Evolutionary conservation across 1,140 invertebrate species (phyloP).

Genomic region (Zaprionus africanus): DNA sequence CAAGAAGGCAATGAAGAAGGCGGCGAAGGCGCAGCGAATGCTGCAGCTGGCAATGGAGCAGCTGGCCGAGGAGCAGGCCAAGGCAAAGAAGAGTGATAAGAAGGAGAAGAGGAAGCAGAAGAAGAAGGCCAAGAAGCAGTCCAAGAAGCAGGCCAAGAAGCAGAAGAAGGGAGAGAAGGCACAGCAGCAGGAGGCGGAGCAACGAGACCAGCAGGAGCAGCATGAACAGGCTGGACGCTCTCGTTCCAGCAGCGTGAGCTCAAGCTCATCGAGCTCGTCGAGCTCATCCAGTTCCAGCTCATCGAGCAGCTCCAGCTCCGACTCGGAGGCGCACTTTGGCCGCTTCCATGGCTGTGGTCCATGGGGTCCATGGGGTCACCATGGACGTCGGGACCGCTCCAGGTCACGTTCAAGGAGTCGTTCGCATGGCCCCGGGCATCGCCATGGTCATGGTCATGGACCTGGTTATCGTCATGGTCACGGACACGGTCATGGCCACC

Average conservation of each 20-base stretch:
- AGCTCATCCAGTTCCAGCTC: conserved; percentile 46
- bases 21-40: conserved; percentile 59
- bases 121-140: conserved; percentile 46
- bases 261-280: conserved; percentile 39
- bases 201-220: neutral
- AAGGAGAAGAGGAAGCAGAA: conserved; percentile 49
- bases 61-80: conserved; percentile 45
- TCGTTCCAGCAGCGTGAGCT: conserved; percentile 52
- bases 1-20: conserved; percentile 63
- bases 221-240: conserved; percentile 12
- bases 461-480: conserved; percentile 26
- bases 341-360: conserved; percentile 35
- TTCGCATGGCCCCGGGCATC: conserved; percentile 33
- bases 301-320: conserved; percentile 29
- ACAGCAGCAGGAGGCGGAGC: conserved; percentile 18
- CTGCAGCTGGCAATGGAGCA: conserved; percentile 52
- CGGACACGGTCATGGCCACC: conserved; percentile 22
- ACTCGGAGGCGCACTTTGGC: conserved; percentile 16
- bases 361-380: conserved; percentile 25
- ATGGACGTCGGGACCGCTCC: conserved; percentile 27
- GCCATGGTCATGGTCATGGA: conserved; percentile 30
- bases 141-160: conserved; percentile 47
- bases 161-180: conserved; percentile 3
- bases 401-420: conserved; percentile 37
- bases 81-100: conserved; percentile 27